Base-by-base conservation (phyloP, 2,113 vertebrate genomes). In the Brachirus orientalis region DNA sequence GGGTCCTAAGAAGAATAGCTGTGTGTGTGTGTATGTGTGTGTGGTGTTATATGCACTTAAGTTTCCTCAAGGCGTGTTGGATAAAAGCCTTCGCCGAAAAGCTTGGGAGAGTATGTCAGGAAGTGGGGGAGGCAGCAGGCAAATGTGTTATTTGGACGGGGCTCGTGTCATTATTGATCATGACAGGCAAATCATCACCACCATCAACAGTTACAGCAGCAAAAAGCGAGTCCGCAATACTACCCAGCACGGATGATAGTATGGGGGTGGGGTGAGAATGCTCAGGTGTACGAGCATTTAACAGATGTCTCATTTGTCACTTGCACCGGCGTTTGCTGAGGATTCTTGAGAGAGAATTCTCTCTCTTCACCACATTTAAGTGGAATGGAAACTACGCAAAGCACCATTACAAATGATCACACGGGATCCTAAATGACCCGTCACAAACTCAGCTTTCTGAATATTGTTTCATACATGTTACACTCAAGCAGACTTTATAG, bases 81-180 rank as follows among this genome's bases (percentile, higher is more conserved):
- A 83, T 89, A 83, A 88, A 86, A 88, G 83, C 80, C 69, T 86
- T 66, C 43, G 47, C 68, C 22, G 28, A 82, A 83, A 81, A 75
- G 75, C 86, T 69, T 56, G 33, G 44, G 38, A 69, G 62, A 83
- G 85, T 77, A 70, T 84, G 72, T 83, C 86, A 83, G 86, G 82
- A 86, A 88, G 72, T 82, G 67, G 50, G 72, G 53, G 64, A 40
- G 66, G 53, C 64, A 58, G 57, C n/a, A 37, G 57, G 80, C 60
- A 22, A 82, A 63, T 69, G 76, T 80, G 78, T 55, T 81, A 56
- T 70, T 61, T 67, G 71, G 63, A 70, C 73, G 78, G 83, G 77
- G 80, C 79, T 67, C 60, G 63, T 19, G 40, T 48, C 77, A 83
- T 80, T 83, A 85, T 80, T 45, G 9, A 63, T 73, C 75, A 75